Conservation (phyloP, 2,797 vertebrate species). For the Hypotaenidia okinawae region DNA sequence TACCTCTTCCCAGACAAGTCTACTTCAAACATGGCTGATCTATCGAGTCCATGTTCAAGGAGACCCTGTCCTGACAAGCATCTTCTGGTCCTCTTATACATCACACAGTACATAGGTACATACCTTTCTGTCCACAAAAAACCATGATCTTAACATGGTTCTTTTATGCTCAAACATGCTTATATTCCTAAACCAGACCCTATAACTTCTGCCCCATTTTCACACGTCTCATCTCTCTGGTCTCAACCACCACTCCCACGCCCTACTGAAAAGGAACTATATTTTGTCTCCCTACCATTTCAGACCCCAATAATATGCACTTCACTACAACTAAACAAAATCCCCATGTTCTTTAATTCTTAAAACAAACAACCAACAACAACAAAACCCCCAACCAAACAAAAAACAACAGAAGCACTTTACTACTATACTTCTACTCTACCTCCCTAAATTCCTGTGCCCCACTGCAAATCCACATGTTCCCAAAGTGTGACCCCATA, state of each 20-base stretch:
- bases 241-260: not conserved
- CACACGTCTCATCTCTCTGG: not conserved
- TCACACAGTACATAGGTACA: not conserved
- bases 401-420: not conserved
- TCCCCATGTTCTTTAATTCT: not conserved
- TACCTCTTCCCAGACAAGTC: not conserved
- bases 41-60: not conserved
- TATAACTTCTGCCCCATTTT: not conserved
- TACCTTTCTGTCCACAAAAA: not conserved
- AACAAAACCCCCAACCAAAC: no score
- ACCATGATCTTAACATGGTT: accelerated
- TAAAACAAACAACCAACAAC: not conserved
- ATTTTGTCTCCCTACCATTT: not conserved
- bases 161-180: not conserved
- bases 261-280: not conserved
- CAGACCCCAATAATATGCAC: accelerated
- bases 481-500: not conserved
- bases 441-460: not conserved
- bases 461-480: not conserved
- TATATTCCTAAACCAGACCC: not conserved
- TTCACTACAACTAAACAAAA: not conserved
- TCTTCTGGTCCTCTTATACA: not conserved
- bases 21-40: not conserved
- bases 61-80: not conserved
- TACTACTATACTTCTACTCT: not conserved